Base-by-base conservation (phyloP, 2,113 vertebrate species). In the Grus americana region DNA sequence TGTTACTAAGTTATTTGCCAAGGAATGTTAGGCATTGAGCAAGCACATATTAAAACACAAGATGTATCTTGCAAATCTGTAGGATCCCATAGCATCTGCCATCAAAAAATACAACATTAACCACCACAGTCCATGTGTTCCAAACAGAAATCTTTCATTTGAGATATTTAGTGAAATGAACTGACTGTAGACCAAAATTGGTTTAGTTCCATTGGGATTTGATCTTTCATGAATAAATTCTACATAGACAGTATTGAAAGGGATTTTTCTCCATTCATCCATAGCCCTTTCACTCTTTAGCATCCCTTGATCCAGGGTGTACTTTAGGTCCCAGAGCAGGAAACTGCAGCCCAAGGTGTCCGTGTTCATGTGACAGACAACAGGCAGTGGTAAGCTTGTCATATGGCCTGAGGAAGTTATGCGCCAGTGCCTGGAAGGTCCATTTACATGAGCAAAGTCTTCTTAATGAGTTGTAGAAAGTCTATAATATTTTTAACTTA, bases 1-100 rank as follows among this genome's bases (percentile, higher is more conserved):
- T 88, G 61, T 81, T 86, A 47, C 81, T 79, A 52, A 71, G 34
- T 74, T 79, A 34, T 78, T 92, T 94, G 82, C 93, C 72, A 93
- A 95, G 65, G 90, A 92, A 88, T 92, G 63, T 62, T 90, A 93
- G 55, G 71, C 27, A 84, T 95, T 92, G 76, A 84, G 47, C 55
- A 92, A 95, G 68, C 34, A 81, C 47, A 63, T 73, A 81, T 63
- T 84, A 93, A 95, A 95, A 84, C 9, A 36, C 46, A 72, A 92
- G 40, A 87, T 82, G 36, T 76, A 59, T 91, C 72, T 23, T 91
- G 34, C 47, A 89, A 89, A 81, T 95, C 80, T 75, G 40, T 58
- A 91, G 73, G 26, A 61, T 92, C 73, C 29, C 57, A 57, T 38
- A 89, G 70, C 29, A 91, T 87, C 89, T 93, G 92, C 36, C 50